Conservation (phyloP, 2,888 invertebrate genomes). For the Parasteatoda lunata region DNA sequence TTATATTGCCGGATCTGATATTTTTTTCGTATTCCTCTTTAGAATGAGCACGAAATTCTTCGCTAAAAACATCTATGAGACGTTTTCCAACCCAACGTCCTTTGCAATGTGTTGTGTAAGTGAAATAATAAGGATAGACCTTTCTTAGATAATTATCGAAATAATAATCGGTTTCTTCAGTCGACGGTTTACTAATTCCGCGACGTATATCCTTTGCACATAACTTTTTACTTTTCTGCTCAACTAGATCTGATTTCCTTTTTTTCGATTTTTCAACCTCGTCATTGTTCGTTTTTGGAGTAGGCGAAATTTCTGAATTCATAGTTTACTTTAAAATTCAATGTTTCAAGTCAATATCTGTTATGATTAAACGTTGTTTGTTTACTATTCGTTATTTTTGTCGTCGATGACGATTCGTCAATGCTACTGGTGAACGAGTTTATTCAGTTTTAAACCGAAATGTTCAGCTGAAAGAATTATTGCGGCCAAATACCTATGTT, state of each 20-base stretch:
- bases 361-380: too few species aligned
- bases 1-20: constrained; percentile 67
- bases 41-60: constrained; percentile 95
- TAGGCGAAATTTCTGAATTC: too few species aligned
- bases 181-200: constrained; percentile 38
- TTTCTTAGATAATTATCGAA: constrained; percentile 95
- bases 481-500: too few species aligned
- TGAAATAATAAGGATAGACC: constrained; percentile 97
- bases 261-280: neutral
- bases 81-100: constrained; percentile 96
- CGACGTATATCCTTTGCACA: constrained; percentile 14
- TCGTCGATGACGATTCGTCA: too few species aligned
- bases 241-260: constrained; percentile 27
- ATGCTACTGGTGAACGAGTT: too few species aligned
- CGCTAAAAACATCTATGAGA: constrained; percentile 91
- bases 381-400: too few species aligned
- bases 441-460: too few species aligned
- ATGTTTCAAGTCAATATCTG: too few species aligned
- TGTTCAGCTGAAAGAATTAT: too few species aligned
- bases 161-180: constrained; percentile 93
- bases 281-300: too few species aligned
- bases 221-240: constrained; percentile 25
- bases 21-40: constrained; percentile 85
- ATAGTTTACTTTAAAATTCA: too few species aligned
- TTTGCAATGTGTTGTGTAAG: constrained; percentile 96